Percentiles rank a stretch among this genome's conserved stretches.
Conservation (phyloP, 2,888 invertebrate genomes). For the Pheosia tremula region DNA sequence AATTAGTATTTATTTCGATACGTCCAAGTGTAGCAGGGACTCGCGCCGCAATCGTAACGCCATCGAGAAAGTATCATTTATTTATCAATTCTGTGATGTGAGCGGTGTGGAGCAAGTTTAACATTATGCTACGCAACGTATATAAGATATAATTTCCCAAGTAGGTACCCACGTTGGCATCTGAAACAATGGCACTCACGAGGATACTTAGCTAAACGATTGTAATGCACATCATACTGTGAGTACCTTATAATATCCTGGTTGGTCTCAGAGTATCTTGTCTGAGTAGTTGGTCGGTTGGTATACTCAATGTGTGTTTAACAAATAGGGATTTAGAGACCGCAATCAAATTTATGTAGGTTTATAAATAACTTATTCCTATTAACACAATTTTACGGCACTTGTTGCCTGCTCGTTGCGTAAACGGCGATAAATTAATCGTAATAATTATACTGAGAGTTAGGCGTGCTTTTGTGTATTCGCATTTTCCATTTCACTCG, state of each 20-base stretch:
- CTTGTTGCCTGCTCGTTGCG: slow-evolving; percentile 13
- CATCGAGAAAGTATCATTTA: no score
- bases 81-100: no score
- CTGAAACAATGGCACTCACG: slow-evolving; percentile 20
- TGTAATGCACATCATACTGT: slow-evolving; percentile 14
- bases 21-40: not conserved
- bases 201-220: slow-evolving; percentile 27
- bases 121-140: no score
- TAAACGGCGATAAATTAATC: slow-evolving; percentile 33
- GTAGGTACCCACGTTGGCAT: slow-evolving; percentile 15
- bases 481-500: slow-evolving; percentile 12
- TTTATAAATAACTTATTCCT: no score
- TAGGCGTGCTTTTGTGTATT: slow-evolving; percentile 26
- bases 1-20: not conserved
- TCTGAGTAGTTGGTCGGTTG: no score
- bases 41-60: no score
- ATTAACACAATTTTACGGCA: not conserved
- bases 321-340: no score
- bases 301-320: no score
- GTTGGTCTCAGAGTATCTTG: no score
- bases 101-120: no score
- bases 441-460: slow-evolving; percentile 20
- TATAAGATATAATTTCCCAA: slow-evolving; percentile 3
- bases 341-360: no score
- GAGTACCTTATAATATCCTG: no score